Evolutionary conservation across 2,113 vertebrate genomes (phyloP).

Genomic region (Trematomus loennbergii): DNA sequence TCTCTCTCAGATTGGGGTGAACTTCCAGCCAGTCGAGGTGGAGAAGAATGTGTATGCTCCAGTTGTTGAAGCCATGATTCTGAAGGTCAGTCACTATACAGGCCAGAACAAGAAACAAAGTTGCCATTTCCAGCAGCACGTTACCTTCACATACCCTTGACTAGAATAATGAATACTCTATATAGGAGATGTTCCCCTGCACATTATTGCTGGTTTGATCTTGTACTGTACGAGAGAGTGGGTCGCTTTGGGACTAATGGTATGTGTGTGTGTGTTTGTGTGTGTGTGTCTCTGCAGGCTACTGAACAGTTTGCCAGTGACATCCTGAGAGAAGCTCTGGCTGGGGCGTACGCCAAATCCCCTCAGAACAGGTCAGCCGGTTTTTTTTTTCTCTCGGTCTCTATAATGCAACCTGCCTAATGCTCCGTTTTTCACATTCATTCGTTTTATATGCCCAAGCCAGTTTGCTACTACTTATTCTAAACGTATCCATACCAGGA

Average conservation of each 20-base stretch:
- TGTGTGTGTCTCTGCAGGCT: constrained; percentile 82
- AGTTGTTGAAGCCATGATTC: constrained; percentile 94
- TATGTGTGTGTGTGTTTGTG: constrained; percentile 13
- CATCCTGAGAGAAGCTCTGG: constrained; percentile 92
- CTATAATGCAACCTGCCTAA: constrained; percentile 23
- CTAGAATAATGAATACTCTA: constrained; percentile 30
- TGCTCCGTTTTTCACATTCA: constrained; percentile 24
- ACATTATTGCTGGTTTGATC: constrained; percentile 33
- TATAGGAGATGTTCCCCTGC: not conserved
- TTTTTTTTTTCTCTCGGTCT: not conserved
- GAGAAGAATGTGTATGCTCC: constrained; percentile 93
- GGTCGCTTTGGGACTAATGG: constrained; percentile 36
- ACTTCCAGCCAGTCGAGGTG: constrained; percentile 91
- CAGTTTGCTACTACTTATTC: not conserved
- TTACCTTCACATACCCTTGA: constrained; percentile 9
- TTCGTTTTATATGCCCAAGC: too few species aligned
- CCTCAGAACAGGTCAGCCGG: constrained; percentile 90
- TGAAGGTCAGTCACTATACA: constrained; percentile 87
- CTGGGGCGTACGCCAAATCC: constrained; percentile 88
- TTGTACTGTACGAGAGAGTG: constrained; percentile 10
- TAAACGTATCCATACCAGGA: not conserved
- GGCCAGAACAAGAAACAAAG: not conserved
- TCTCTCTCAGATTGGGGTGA: constrained; percentile 91
- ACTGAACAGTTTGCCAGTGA: constrained; percentile 95
- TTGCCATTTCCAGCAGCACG: not conserved